A percentile compares a stretch with the other conserved stretches of the same genome.
Evolutionary conservation across 2,888 invertebrate species (phyloP).

Genomic region (Stomorhina lunata): DNA sequence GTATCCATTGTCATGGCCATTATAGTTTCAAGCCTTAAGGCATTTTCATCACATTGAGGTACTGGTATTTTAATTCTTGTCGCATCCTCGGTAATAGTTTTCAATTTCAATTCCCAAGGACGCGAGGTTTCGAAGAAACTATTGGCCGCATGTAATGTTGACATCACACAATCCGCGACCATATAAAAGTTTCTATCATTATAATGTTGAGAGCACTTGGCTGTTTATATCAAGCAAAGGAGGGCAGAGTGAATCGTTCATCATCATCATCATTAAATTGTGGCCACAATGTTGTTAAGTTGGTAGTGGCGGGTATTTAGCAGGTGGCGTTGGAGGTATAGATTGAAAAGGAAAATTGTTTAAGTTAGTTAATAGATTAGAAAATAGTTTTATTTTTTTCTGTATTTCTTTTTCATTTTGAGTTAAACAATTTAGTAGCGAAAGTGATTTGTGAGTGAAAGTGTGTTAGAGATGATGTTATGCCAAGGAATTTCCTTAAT

Average conservation of each 20-base stretch:
- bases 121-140: slow-evolving; percentile 90
- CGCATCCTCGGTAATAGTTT: slow-evolving; percentile 15
- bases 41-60: slow-evolving; percentile 76
- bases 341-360: slow-evolving; percentile 6
- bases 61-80: slow-evolving; percentile 59
- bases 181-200: slow-evolving; percentile 89
- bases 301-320: not conserved
- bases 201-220: slow-evolving; percentile 85
- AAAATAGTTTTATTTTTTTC: slow-evolving; percentile 3
- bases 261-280: slow-evolving; percentile 22
- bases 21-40: slow-evolving; percentile 85
- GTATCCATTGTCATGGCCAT: slow-evolving; percentile 92
- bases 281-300: slow-evolving; percentile 30
- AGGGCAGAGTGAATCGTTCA: not conserved
- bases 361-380: slow-evolving; percentile 28
- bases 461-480: not conserved
- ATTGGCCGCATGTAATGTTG: slow-evolving; percentile 89
- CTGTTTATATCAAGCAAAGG: slow-evolving; percentile 76
- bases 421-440: not conserved
- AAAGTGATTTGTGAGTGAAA: slow-evolving; percentile 20
- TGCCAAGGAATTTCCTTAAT: slow-evolving; percentile 50
- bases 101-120: slow-evolving; percentile 92
- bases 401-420: not conserved
- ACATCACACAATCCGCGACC: slow-evolving; percentile 89
- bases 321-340: slow-evolving; percentile 3